Evolutionary conservation across 2,113 vertebrate species (phyloP), one percentile per base, ranked within the genome.

Genomic region (Saimiri boliviensis): DNA sequence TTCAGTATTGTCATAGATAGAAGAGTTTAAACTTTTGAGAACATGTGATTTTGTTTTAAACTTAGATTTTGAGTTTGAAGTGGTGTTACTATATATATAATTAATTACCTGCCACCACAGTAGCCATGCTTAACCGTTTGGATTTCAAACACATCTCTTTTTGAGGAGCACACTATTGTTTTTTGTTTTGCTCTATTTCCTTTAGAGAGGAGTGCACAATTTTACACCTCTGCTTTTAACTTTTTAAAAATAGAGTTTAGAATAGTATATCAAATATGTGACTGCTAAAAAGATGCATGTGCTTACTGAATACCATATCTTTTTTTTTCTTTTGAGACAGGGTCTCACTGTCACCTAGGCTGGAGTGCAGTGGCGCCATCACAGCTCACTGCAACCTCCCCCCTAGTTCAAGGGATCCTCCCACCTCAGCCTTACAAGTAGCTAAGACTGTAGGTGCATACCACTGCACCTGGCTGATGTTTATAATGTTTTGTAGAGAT

Each of bases 1-100:
- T 19, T n/a, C 20, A 2, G 0, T 25, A 7, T 60, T 25, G 35
- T 40, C 0, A 0, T 8, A 14, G 9, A 4, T 4, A 11, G 5
- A 12, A 23, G 0, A 13, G 16, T 58, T 14, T 11, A 23, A 30
- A 27, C 10, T 19, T 45, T 73, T 21, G 35, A 47, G 25, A 35
- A 42, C 0, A 0, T 17, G 45, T 8, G 8, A 45, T 35, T 66
- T 45, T 30, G 12, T 63, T 20, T 54, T 37, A 71, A 35, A 52
- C n/a, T 60, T 23, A 2, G 7, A 8, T 25, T 87, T 82, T 77
- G 4, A 40, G 7, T 49, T n/a, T 23, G 23, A 54, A 35, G 6
- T n/a, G 42, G 32, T 16, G 42, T 54, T 42, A 21, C 54, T 32
- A 3, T 23, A 0, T 32, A 3, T 10, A 32, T 32, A 58, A 11